Conservation (phyloP, 2,113 vertebrate species). For the Pteruthius melanotis region DNA sequence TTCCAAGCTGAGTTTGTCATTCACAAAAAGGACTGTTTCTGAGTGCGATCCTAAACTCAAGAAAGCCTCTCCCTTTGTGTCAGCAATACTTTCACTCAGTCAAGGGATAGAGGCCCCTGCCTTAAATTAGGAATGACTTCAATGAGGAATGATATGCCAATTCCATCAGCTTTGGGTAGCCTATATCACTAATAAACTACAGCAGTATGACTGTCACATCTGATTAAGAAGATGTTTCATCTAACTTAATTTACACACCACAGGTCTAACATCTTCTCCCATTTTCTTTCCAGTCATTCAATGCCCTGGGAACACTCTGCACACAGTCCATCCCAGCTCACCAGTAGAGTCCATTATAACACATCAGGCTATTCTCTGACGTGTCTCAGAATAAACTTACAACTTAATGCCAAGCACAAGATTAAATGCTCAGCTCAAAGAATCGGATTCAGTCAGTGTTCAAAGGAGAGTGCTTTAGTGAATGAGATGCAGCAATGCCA, state of each 20-base stretch:
- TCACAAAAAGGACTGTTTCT: neutral
- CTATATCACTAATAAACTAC: neutral
- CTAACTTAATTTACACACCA: neutral
- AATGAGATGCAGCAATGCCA: neutral
- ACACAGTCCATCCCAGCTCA: neutral
- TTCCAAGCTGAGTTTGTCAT: neutral
- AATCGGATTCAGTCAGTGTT: neutral
- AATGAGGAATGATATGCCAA: neutral
- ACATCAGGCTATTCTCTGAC: neutral
- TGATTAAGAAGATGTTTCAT: neutral
- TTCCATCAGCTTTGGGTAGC: neutral
- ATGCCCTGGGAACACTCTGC: neutral
- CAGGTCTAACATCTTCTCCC: neutral
- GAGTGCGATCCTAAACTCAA: neutral
- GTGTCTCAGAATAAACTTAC: neutral
- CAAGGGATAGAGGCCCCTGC: neutral
- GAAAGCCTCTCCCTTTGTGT: neutral
- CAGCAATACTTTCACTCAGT: neutral
- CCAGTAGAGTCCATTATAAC: neutral
- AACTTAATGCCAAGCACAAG: neutral
- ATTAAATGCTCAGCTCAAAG: conserved; percentile 7
- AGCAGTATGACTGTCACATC: neutral
- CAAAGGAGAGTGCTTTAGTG: neutral
- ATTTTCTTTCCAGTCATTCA: neutral
- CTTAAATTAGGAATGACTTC: neutral